A percentile compares a stretch with the other conserved stretches of the same genome.
These are phyloP conservation scores for Slavum lentiscoides DNA, from an alignment of 2,888 invertebrate species.

Conservation along the genomic window DNA sequence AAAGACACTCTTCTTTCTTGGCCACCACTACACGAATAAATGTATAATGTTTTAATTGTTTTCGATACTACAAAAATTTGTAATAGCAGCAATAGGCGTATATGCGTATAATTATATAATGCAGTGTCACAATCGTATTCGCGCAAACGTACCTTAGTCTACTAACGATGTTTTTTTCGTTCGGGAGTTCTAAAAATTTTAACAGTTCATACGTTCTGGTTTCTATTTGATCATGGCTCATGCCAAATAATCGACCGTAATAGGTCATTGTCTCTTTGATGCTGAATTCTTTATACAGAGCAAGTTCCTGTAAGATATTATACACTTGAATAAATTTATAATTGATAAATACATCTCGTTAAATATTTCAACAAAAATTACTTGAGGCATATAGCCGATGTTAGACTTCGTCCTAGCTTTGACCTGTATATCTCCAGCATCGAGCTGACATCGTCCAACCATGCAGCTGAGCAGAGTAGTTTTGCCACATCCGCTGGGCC, in stretches of 20 bases:
- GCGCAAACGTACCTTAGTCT: slow-evolving; percentile 57
- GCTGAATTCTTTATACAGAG: slow-evolving; percentile 61
- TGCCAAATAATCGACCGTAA: slow-evolving; percentile 62
- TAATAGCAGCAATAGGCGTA: too few species aligned
- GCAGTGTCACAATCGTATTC: background rate
- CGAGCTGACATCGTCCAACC: slow-evolving; percentile 74
- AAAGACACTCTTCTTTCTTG: slow-evolving; percentile 88
- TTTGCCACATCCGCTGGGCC: slow-evolving; percentile 89
- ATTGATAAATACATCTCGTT: background rate
- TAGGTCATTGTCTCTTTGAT: slow-evolving; percentile 63
- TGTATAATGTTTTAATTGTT: too few species aligned
- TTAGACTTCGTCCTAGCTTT: slow-evolving; percentile 72
- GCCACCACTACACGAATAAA: slow-evolving; percentile 66
- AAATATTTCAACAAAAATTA: slow-evolving; percentile 54
- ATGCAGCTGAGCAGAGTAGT: slow-evolving; percentile 84
- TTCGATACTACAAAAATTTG: too few species aligned
- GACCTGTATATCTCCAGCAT: slow-evolving; percentile 73
- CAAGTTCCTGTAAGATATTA: slow-evolving; percentile 59
- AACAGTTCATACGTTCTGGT: slow-evolving; percentile 56
- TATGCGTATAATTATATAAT: background rate
- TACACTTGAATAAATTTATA: background rate
- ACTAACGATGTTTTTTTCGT: slow-evolving; percentile 56
- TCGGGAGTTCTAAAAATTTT: slow-evolving; percentile 57
- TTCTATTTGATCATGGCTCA: slow-evolving; percentile 58
- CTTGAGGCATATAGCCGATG: slow-evolving; percentile 72